These are phyloP conservation scores for Papilio glaucus DNA, from an alignment of 1,140 invertebrate species.

Conservation along the genomic window DNA sequence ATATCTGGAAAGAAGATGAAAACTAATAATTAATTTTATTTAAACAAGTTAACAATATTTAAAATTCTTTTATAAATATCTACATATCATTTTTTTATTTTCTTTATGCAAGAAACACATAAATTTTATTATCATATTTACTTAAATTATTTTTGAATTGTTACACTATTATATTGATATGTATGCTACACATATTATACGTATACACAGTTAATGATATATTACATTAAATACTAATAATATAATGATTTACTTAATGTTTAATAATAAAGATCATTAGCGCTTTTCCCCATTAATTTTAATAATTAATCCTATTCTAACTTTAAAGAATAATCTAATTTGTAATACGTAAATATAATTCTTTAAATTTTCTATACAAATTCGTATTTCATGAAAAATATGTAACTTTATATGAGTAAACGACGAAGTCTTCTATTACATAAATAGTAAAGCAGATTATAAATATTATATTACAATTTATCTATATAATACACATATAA, in stretches of 20 bases:
- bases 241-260: slow-evolving; percentile 47
- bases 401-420: not conserved
- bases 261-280: slow-evolving; percentile 68
- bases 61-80: not conserved
- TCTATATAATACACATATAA: no score
- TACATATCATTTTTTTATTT: slow-evolving; percentile 8
- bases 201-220: slow-evolving; percentile 51
- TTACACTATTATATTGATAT: not conserved
- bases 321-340: slow-evolving; percentile 42
- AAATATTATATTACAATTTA: no score
- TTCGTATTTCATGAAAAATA: not conserved
- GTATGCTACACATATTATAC: slow-evolving; percentile 35
- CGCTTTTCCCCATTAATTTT: slow-evolving; percentile 73
- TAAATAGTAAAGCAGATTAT: no score
- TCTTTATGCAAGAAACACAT: not conserved
- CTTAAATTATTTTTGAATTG: not conserved
- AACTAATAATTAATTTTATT: not conserved
- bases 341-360: slow-evolving; percentile 26
- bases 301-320: slow-evolving; percentile 44
- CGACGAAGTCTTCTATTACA: not conserved
- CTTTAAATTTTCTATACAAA: slow-evolving; percentile 18
- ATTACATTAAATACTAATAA: no score
- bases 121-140: no score
- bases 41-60: not conserved
- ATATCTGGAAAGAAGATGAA: not conserved